phyloP scores from a whole-genome alignment of 2,888 invertebrate genomes.

The Podabrus alpinus region DNA sequence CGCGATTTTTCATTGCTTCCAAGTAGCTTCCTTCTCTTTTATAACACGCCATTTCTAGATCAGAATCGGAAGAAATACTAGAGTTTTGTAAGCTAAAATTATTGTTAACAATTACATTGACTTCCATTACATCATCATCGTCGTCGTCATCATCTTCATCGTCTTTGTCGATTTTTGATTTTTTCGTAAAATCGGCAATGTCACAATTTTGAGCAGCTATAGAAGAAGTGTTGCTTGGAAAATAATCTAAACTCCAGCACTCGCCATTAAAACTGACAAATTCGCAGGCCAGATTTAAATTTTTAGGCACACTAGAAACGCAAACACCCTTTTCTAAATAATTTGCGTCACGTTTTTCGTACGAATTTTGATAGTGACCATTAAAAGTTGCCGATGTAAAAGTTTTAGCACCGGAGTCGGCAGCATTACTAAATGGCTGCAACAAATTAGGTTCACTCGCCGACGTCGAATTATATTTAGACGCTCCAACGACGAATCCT shows the following conservation, averaged over 20 bases:
- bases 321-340: slow-evolving; percentile 51
- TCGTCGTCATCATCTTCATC: background rate
- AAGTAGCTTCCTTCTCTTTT: slow-evolving; percentile 53
- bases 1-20: slow-evolving; percentile 52
- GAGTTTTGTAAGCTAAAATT: slow-evolving; percentile 27
- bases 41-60: slow-evolving; percentile 35
- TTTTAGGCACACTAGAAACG: slow-evolving; percentile 67
- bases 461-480: slow-evolving; percentile 51
- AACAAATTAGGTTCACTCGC: slow-evolving; percentile 54
- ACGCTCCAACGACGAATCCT: slow-evolving; percentile 37
- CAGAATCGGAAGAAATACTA: slow-evolving; percentile 33
- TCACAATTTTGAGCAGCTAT: slow-evolving; percentile 56
- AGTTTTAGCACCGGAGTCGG: slow-evolving; percentile 28
- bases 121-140: slow-evolving; percentile 2
- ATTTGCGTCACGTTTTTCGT: slow-evolving; percentile 20
- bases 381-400: slow-evolving; percentile 24
- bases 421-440: slow-evolving; percentile 31
- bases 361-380: slow-evolving; percentile 26
- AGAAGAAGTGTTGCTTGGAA: slow-evolving; percentile 36
- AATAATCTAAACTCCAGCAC: slow-evolving; percentile 33
- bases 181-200: slow-evolving; percentile 46
- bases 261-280: slow-evolving; percentile 35
- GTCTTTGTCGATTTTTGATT: background rate
- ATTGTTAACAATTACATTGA: slow-evolving; percentile 1
- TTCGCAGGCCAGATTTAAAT: slow-evolving; percentile 64